Conservation (phyloP, 2,797 vertebrate species). For the Acrossocheilus wenchowensis region DNA sequence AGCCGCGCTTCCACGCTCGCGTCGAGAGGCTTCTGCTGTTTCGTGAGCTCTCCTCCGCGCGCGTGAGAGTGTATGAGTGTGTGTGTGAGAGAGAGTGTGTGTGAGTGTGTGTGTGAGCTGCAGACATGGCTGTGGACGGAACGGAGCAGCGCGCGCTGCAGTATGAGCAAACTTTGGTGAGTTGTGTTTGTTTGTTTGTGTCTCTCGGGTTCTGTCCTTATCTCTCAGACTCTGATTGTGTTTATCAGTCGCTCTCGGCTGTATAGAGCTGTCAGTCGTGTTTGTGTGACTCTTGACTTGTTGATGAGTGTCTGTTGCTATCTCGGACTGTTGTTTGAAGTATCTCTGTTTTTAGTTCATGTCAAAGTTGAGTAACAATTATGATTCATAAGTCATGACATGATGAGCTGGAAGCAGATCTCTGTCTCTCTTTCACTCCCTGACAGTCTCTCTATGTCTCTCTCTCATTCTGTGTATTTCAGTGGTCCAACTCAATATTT, state of each 20-base stretch:
- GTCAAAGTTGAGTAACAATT: not conserved
- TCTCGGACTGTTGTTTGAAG: not conserved
- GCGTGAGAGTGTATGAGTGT: not conserved
- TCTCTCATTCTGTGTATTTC: not conserved
- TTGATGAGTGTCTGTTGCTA: not conserved
- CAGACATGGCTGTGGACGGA: conserved; percentile 81
- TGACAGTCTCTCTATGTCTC: not conserved
- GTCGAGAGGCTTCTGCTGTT: not conserved
- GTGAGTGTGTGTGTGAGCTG: conserved; percentile 30
- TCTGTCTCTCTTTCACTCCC: not conserved
- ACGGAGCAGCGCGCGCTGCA: conserved; percentile 92
- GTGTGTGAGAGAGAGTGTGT: not conserved
- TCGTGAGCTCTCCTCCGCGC: conserved; percentile 13
- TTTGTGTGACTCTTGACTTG: not conserved
- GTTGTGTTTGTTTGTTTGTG: conserved; percentile 66
- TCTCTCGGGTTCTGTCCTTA: not conserved
- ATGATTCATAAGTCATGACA: conserved; percentile 1
- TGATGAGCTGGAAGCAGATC: not conserved
- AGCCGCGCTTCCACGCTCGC: conserved; percentile 9
- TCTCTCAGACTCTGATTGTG: not conserved
- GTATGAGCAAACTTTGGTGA: conserved; percentile 96
- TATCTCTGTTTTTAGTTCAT: not conserved
- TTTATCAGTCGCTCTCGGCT: not conserved
- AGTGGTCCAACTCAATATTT: not conserved
- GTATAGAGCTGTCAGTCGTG: not conserved